phyloP scores from a whole-genome alignment of 2,797 vertebrate species.

The Harpagifer antarcticus region DNA sequence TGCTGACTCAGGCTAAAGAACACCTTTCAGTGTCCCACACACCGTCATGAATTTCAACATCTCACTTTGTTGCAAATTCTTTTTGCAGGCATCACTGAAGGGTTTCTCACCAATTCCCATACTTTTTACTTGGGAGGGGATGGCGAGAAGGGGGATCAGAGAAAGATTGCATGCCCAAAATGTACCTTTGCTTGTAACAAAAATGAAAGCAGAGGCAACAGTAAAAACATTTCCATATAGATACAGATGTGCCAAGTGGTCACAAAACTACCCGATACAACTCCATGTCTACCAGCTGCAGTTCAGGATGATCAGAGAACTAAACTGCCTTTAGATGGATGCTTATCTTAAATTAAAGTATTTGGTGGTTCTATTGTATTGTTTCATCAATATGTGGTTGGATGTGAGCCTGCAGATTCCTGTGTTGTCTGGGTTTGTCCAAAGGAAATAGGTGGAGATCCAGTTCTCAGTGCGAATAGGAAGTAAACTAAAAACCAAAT shows the following conservation, averaged over 20 bases:
- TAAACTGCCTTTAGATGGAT: background rate
- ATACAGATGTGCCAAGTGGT: background rate
- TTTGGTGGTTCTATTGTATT: background rate
- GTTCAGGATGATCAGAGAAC: background rate
- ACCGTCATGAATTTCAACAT: background rate
- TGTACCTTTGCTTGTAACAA: too few relatives aligned
- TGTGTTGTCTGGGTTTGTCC: background rate
- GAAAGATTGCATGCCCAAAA: too few relatives aligned
- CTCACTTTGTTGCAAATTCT: background rate
- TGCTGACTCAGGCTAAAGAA: conserved; percentile 68
- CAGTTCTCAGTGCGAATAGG: background rate
- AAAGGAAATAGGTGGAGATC: background rate
- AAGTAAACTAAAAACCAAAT: background rate
- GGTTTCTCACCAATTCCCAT: background rate
- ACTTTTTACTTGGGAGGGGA: background rate
- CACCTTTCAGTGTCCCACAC: background rate
- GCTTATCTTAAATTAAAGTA: background rate
- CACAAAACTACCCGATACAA: background rate
- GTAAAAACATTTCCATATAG: background rate
- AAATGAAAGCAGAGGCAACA: too few relatives aligned
- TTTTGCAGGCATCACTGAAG: background rate
- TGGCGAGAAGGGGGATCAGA: too few relatives aligned
- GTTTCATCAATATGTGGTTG: background rate
- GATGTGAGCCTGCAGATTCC: background rate
- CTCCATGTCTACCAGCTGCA: background rate